These are phyloP conservation scores for Drosophila triauraria DNA, from an alignment of 1,140 invertebrate genomes.

Conservation along the genomic window DNA sequence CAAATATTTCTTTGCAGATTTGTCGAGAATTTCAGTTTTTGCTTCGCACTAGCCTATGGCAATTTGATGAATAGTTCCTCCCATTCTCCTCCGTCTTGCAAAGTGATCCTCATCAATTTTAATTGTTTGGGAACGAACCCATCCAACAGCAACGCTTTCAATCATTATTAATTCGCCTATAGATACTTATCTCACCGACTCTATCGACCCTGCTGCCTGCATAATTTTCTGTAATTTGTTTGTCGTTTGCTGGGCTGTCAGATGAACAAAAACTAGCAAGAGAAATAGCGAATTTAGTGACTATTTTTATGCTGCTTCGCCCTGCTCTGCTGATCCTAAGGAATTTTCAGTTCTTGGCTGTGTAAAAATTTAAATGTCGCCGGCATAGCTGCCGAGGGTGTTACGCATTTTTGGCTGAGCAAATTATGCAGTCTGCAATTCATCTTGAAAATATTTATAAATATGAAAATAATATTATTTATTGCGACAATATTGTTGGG, in stretches of 20 bases:
- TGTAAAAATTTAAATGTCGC: constrained; percentile 45
- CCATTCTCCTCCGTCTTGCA: constrained; percentile 23
- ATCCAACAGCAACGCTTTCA: constrained; percentile 43
- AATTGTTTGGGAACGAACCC: constrained; percentile 51
- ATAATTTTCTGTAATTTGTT: constrained; percentile 63
- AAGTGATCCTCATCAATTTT: constrained; percentile 58
- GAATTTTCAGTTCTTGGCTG: constrained; percentile 66
- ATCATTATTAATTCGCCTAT: constrained; percentile 62
- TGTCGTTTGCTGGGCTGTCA: constrained; percentile 62
- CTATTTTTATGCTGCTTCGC: constrained; percentile 62
- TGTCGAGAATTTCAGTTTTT: constrained; percentile 46
- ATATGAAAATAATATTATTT: constrained; percentile 6
- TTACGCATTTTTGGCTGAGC: constrained; percentile 36
- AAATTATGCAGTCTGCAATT: constrained; percentile 46
- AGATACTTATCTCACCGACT: constrained; percentile 35
- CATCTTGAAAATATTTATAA: constrained; percentile 30
- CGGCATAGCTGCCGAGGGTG: constrained; percentile 27
- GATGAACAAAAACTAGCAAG: constrained; percentile 47
- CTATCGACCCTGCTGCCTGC: constrained; percentile 38
- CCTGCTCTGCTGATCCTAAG: constrained; percentile 65
- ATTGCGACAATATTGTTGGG: not conserved
- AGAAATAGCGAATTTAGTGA: constrained; percentile 59
- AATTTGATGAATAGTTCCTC: constrained; percentile 48
- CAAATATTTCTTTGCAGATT: constrained; percentile 38
- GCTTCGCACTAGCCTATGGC: constrained; percentile 25